Evolutionary conservation across 2,113 vertebrate genomes (phyloP).

Genomic region (Paradisaea rubra): DNA sequence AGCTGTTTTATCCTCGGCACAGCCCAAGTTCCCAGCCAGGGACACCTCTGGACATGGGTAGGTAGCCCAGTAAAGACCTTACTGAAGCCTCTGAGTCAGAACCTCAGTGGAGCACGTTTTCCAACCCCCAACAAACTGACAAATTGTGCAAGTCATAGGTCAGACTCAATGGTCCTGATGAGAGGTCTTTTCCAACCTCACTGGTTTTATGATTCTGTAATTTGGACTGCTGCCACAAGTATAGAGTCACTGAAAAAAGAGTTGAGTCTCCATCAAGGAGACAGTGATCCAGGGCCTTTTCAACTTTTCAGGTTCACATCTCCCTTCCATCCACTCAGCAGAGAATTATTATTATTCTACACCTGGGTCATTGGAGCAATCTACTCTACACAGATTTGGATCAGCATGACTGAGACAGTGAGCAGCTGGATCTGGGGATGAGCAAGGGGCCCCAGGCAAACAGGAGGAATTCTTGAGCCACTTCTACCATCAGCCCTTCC

Average conservation of each 20-base stretch:
- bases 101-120: neutral
- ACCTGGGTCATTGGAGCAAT: neutral
- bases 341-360: neutral
- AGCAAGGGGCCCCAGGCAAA: neutral
- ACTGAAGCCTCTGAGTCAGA: neutral
- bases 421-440: neutral
- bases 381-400: neutral
- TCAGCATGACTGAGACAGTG: neutral
- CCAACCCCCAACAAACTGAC: neutral
- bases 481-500: neutral
- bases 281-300: neutral
- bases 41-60: neutral
- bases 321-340: neutral
- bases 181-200: neutral
- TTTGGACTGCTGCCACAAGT: neutral
- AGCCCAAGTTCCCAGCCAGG: neutral
- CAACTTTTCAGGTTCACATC: neutral
- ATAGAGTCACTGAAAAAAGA: neutral
- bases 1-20: neutral
- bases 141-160: neutral
- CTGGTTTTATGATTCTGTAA: neutral
- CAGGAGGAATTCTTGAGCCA: neutral
- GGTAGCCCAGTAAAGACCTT: neutral
- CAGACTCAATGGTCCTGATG: neutral
- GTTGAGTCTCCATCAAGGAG: neutral